Evolutionary conservation across 2,113 vertebrate species (phyloP), one percentile per base, ranked within the genome.

Genomic region (Anser cygnoides): DNA sequence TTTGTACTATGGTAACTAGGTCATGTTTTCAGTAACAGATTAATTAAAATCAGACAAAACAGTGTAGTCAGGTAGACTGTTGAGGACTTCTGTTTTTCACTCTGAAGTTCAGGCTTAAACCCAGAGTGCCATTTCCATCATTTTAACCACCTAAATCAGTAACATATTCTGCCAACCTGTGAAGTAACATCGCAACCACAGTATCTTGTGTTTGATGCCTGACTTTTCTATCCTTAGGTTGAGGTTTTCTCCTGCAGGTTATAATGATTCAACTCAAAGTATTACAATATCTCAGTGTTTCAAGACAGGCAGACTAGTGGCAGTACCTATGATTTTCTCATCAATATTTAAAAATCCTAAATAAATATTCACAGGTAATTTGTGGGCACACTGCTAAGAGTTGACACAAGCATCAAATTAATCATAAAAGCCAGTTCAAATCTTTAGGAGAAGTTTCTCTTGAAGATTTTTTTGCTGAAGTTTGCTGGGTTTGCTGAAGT

Each of bases 1-100:
- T 80, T 88, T 87, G 84, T 91, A 33, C n/a, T 35, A 9, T 57
- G 71, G 90, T 92, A 93, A 92, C 65, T 78, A 50, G 90, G 93
- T 85, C 90, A 35, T 35, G 84, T 87, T 90, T 88, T 49, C 33
- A 85, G 76, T 25, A 84, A 70, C 82, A 87, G 35, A 59, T 68
- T 93, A 87, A 92, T 96, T 95, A 84, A 84, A 89, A 68, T 75
- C 71, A 61, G 83, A 54, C 41, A 84, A 92, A 93, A 28, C 33
- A 61, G 29, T 72, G 13, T 25, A 66, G 61, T 75, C 66, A 68
- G 49, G 74, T 93, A 63, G 13, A 31, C 61, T 75, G 11, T 15
- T 67, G 57, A 85, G 37, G 59, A 58, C n/a, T 80, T 20, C 37
- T 43, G 17, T 25, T 79, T 86, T 59, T 61, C 58, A 28, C 62